Evolutionary conservation across 2,888 invertebrate genomes (phyloP).

Genomic region (Thereva unica): DNA sequence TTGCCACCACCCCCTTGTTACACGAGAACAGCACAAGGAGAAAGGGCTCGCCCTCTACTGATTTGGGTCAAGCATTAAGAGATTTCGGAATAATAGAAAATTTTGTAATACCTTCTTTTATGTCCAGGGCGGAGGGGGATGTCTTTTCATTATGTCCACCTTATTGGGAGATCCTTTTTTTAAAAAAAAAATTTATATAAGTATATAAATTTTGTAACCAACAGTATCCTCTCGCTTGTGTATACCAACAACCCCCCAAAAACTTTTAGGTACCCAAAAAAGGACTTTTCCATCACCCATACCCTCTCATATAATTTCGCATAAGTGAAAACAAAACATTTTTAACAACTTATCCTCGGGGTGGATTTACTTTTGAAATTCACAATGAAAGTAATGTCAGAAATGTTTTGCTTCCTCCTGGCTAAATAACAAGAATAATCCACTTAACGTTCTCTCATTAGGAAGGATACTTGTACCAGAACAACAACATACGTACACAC

Average conservation of each 20-base stretch:
- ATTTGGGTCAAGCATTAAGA: constrained; percentile 37
- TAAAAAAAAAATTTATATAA: background rate
- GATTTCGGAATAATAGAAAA: constrained; percentile 30
- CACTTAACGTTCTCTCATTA: constrained; percentile 19
- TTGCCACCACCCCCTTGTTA: constrained; percentile 38
- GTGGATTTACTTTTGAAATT: constrained; percentile 30
- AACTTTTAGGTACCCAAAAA: background rate
- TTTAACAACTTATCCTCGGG: constrained; percentile 1
- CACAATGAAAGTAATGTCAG: constrained; percentile 8
- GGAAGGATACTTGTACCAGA: background rate
- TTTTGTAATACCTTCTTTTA: constrained; percentile 34
- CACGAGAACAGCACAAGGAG: background rate
- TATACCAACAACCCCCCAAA: background rate
- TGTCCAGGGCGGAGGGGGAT: background rate
- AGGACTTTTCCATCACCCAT: too few relatives aligned
- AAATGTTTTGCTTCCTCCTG: constrained; percentile 4
- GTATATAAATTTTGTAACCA: constrained; percentile 6
- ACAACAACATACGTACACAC: too few relatives aligned
- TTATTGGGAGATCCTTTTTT: constrained; percentile 8
- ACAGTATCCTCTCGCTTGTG: background rate
- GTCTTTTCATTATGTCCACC: constrained; percentile 29
- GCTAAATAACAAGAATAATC: constrained; percentile 17
- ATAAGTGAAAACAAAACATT: background rate
- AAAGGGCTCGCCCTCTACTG: constrained; percentile 19
- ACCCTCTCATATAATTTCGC: too few relatives aligned